A percentile compares a stretch with the other conserved stretches of the same genome.
phyloP scores from a whole-genome alignment of 1,140 invertebrate genomes.

The Cyrtorhinus lividipennis region DNA sequence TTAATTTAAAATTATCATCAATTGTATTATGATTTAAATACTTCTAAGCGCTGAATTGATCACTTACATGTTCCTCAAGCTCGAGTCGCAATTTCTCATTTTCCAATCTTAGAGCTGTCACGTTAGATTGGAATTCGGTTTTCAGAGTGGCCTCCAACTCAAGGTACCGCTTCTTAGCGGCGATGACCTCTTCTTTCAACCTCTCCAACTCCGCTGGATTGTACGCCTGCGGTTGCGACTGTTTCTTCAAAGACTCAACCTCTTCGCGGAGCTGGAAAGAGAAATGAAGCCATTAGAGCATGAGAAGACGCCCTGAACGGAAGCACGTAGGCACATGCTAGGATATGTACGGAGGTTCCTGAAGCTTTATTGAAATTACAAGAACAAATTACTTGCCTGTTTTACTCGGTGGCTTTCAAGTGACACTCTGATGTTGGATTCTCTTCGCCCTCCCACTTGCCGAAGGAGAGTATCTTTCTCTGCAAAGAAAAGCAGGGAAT shows the following conservation, averaged over 20 bases:
- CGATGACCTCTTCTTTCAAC: not conserved
- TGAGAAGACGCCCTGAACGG: too few relatives aligned
- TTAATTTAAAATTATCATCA: too few relatives aligned
- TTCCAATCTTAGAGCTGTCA: conserved; percentile 4
- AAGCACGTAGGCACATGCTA: too few relatives aligned
- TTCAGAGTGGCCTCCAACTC: conserved; percentile 12
- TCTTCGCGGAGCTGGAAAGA: conserved; percentile 10
- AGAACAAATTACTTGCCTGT: too few relatives aligned
- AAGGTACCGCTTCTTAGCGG: not conserved
- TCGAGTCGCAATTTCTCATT: not conserved
- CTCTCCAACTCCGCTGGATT: not conserved
- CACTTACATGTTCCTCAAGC: too few relatives aligned
- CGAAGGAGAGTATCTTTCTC: not conserved
- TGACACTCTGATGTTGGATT: too few relatives aligned
- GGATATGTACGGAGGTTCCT: too few relatives aligned
- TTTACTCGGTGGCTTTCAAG: too few relatives aligned
- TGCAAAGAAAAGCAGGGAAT: too few relatives aligned
- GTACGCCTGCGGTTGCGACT: not conserved
- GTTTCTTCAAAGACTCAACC: not conserved
- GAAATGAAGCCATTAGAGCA: not conserved
- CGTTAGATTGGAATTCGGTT: conserved; percentile 6
- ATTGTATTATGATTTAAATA: too few relatives aligned
- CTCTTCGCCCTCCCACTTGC: not conserved
- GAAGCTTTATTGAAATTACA: too few relatives aligned
- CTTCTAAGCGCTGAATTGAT: too few relatives aligned